Conservation (phyloP, 1,140 invertebrate species). For the Platorchestia sp. region DNA sequence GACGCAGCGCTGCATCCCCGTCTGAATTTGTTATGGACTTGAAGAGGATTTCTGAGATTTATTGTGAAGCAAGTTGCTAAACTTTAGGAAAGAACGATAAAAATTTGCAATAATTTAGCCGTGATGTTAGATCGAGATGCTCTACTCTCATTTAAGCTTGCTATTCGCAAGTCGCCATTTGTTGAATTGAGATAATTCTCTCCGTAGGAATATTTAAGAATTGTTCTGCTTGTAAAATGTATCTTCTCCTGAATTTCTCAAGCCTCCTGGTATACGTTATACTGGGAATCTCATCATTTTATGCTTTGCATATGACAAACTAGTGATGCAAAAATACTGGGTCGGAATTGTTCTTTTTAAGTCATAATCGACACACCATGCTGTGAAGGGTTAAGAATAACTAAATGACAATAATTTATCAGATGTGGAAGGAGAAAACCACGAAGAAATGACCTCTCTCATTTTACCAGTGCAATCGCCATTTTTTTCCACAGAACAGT, state of each 20-base stretch:
- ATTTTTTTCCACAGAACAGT: not conserved
- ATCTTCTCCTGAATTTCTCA: not conserved
- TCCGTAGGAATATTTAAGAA: not conserved
- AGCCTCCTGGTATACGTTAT: not conserved
- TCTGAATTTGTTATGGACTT: not conserved
- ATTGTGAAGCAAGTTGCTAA: not conserved
- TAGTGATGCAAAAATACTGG: too few species aligned
- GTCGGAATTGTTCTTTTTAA: not conserved
- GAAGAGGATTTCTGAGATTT: not conserved
- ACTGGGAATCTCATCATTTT: not conserved
- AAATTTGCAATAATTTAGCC: not conserved
- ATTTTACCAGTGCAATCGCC: not conserved
- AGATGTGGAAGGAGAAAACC: not conserved
- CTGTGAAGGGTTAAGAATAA: not conserved
- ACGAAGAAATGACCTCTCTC: not conserved
- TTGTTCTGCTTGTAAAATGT: not conserved
- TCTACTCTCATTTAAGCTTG: not conserved
- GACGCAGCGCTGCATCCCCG: not conserved
- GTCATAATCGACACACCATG: not conserved
- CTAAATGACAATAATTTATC: not conserved
- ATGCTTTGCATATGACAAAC: not conserved
- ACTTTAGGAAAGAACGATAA: not conserved
- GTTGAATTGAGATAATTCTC: not conserved
- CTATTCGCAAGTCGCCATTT: not conserved
- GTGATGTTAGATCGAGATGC: not conserved